These are phyloP conservation scores for Cephalopterus ornatus DNA, from an alignment of 2,113 vertebrate species.

Conservation along the genomic window DNA sequence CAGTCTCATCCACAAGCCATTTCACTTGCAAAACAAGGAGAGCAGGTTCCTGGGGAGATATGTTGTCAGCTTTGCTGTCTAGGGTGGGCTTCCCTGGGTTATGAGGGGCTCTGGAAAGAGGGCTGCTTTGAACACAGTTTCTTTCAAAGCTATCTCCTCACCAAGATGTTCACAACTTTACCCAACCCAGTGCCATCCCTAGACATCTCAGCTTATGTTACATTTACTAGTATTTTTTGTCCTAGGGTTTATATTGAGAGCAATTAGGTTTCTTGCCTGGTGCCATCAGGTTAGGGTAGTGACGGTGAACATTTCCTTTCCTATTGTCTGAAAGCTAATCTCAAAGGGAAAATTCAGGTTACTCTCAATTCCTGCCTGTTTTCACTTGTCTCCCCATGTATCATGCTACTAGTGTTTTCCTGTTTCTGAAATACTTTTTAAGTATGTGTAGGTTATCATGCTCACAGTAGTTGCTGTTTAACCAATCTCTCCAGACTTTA, in stretches of 20 bases:
- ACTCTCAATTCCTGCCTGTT: slow-evolving; percentile 54
- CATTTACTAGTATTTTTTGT: not conserved
- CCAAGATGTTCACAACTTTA: not conserved
- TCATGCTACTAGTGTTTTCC: slow-evolving; percentile 44
- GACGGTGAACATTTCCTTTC: slow-evolving; percentile 33
- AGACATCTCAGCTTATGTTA: not conserved
- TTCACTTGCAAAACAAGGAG: not conserved
- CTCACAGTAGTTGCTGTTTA: slow-evolving; percentile 59
- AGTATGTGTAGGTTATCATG: slow-evolving; percentile 46
- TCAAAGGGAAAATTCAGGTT: slow-evolving; percentile 48
- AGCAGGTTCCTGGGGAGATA: not conserved
- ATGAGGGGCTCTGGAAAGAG: not conserved
- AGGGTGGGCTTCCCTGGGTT: not conserved
- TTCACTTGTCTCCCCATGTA: slow-evolving; percentile 44
- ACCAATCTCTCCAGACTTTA: slow-evolving; percentile 64
- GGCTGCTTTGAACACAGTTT: not conserved
- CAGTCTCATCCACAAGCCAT: accelerated
- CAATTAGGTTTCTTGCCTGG: not conserved
- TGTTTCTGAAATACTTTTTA: slow-evolving; percentile 47
- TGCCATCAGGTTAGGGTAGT: slow-evolving; percentile 7
- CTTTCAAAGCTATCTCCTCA: not conserved
- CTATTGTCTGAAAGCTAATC: slow-evolving; percentile 43
- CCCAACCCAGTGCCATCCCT: not conserved
- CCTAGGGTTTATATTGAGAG: not conserved
- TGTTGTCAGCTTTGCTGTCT: not conserved